Percentiles rank a stretch among this genome's conserved stretches.
phyloP scores from a whole-genome alignment of 2,113 vertebrate species.

The Oryzias celebensis region DNA sequence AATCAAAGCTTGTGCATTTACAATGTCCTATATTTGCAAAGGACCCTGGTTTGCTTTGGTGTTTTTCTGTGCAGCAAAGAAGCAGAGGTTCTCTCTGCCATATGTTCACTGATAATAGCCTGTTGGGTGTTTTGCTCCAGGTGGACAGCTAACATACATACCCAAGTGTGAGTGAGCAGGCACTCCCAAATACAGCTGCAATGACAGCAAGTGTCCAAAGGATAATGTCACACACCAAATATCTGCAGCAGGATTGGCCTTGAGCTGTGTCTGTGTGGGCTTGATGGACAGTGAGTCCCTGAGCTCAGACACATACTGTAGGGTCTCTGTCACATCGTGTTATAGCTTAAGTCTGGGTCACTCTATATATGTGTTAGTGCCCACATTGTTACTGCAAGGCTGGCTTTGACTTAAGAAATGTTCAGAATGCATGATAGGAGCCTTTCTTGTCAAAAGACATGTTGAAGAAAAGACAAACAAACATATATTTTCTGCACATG shows the following conservation, averaged over 20 bases:
- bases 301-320: slow-evolving; percentile 73
- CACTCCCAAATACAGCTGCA: slow-evolving; percentile 18
- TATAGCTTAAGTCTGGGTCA: slow-evolving; percentile 41
- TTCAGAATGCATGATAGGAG: slow-evolving; percentile 40
- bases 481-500: neutral
- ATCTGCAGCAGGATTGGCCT: slow-evolving; percentile 48
- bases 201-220: slow-evolving; percentile 48
- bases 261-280: slow-evolving; percentile 41
- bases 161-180: slow-evolving; percentile 11
- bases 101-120: slow-evolving; percentile 58
- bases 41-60: slow-evolving; percentile 16
- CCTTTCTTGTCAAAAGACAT: slow-evolving; percentile 29
- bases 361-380: slow-evolving; percentile 12
- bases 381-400: slow-evolving; percentile 28
- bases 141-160: slow-evolving; percentile 45
- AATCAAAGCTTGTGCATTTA: slow-evolving; percentile 19
- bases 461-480: neutral
- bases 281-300: slow-evolving; percentile 64
- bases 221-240: slow-evolving; percentile 62
- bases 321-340: slow-evolving; percentile 74
- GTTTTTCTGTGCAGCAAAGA: slow-evolving; percentile 11
- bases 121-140: slow-evolving; percentile 49
- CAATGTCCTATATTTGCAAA: slow-evolving; percentile 7
- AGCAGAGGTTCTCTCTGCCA: slow-evolving; percentile 34
- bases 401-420: slow-evolving; percentile 37